Conservation (phyloP, 2,797 vertebrate genomes). For the Hozukius guyotensis region DNA sequence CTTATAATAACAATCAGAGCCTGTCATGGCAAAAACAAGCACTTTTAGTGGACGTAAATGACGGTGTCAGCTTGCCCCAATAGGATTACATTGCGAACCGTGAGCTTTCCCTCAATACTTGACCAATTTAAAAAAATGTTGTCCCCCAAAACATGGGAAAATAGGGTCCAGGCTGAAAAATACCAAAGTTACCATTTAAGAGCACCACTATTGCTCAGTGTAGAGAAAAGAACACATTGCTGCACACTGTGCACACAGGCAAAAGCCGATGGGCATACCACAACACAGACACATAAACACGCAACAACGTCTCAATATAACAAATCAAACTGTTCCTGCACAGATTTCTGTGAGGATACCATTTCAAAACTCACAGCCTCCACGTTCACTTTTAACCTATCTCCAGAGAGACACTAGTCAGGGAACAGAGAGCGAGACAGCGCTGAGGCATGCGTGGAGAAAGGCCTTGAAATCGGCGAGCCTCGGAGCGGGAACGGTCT, state of each 20-base stretch:
- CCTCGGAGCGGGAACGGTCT: constrained; percentile 20
- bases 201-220: constrained; percentile 8
- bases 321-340: neutral
- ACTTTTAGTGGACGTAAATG: too few relatives aligned
- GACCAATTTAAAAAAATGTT: too few relatives aligned
- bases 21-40: too few relatives aligned
- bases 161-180: too few relatives aligned
- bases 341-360: neutral
- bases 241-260: neutral
- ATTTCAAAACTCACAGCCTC: constrained; percentile 16
- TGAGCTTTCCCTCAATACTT: too few relatives aligned
- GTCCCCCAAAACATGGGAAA: too few relatives aligned
- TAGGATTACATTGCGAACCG: too few relatives aligned
- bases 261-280: neutral
- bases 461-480: constrained; percentile 54
- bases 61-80: too few relatives aligned
- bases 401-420: constrained; percentile 16
- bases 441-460: constrained; percentile 51
- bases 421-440: constrained; percentile 23
- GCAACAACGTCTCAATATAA: neutral
- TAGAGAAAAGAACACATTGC: neutral
- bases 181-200: neutral
- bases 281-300: neutral
- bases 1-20: too few relatives aligned
- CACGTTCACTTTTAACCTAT: constrained; percentile 10